Evolutionary conservation across 2,113 vertebrate genomes (phyloP), one percentile per base, ranked within the genome.

Genomic region (Hymenochirus boettgeri): DNA sequence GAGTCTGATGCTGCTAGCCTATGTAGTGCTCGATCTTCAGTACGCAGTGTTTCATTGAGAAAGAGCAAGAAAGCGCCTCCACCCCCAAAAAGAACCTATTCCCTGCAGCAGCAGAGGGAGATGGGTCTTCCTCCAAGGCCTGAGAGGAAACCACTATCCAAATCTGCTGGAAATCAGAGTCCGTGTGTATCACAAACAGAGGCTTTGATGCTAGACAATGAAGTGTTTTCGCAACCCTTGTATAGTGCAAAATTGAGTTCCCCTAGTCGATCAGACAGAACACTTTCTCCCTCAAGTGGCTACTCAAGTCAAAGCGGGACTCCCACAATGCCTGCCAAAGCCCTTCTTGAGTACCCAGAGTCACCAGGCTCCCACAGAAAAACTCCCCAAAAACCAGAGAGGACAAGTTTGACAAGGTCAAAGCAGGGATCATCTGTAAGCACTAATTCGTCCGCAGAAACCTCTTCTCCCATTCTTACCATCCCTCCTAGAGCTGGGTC

Each of bases 301-400:
- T 98, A 98, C 73, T 98, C 96, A 0, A 99, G 94, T 77, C 95
- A 98, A 80, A 98, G 94, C 17, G 94, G 92, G 33, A 99, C 94
- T 0, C 95, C 95, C 1, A 96, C 93, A 0, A 83, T 94, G 70
- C 91, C 89, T 31, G 70, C 87, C 27, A 96, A 91, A 80, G 88
- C 82, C 2, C 82, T 92, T 33, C 48, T 76, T 23, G 77, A 73
- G 53, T 77, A 80, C 1, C 75, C 89, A 0, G 60, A 80, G 2
- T 92, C 92, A n/a, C 89, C 89, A 2, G 86, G 84, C 37, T 87
- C 80, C 15, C 81, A 79, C 57, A 86, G 76, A 46, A 75, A 73
- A 55, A 92, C 89, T 56, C 91, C 90, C 1, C 81, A 80, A 58
- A 97, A 94, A 73, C 91, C 90, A 0, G 93, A 93, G 29, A 79